Conservation (phyloP, 2,888 invertebrate species). For the Metallyticus violacea region DNA sequence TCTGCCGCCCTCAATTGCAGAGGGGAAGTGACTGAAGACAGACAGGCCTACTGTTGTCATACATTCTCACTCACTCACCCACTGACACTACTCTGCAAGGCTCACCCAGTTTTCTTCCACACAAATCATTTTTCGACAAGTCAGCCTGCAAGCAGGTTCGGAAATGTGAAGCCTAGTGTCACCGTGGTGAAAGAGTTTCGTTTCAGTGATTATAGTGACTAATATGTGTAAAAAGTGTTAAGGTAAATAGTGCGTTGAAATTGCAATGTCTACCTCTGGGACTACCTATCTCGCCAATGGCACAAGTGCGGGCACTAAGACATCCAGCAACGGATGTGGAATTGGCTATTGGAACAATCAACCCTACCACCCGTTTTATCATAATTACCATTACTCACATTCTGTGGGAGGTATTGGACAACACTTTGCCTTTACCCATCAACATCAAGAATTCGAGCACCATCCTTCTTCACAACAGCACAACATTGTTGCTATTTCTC, state of each 20-base stretch:
- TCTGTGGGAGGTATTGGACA: not conserved
- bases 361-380: not conserved
- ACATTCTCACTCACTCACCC: slow-evolving; percentile 5
- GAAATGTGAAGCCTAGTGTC: not conserved
- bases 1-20: not conserved
- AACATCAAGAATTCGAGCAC: not conserved
- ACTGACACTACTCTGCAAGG: not conserved
- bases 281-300: not conserved
- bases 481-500: not conserved
- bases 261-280: not conserved
- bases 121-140: slow-evolving; percentile 27
- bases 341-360: slow-evolving; percentile 5
- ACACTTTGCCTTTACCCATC: not conserved
- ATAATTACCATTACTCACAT: not conserved
- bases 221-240: not conserved
- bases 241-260: not conserved
- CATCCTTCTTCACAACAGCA: not conserved
- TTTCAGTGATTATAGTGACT: not conserved
- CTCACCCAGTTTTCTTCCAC: slow-evolving; percentile 12
- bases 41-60: slow-evolving; percentile 2
- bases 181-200: not conserved
- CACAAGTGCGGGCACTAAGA: not conserved
- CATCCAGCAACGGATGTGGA: not conserved
- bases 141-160: not conserved
- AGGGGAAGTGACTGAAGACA: slow-evolving; percentile 1